A percentile compares a stretch with the other conserved stretches of the same genome.
phyloP scores from a whole-genome alignment of 2,797 vertebrate genomes.

The Ctenopoma kingsleyae region DNA sequence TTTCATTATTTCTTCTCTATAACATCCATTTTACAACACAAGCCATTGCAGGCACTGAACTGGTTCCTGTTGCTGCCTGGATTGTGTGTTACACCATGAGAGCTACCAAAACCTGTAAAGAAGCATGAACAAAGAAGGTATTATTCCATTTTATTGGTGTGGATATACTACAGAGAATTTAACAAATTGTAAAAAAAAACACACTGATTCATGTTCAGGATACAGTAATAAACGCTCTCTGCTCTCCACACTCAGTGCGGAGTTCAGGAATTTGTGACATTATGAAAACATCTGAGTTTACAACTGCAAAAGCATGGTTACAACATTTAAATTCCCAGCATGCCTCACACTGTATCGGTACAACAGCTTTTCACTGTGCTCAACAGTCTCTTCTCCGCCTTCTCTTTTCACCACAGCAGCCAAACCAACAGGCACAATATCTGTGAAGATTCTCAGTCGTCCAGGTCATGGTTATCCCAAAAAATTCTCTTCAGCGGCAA shows the following conservation, averaged over 20 bases:
- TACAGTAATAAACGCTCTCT: neutral
- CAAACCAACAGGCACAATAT: conserved; percentile 49
- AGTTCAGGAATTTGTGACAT: conserved; percentile 48
- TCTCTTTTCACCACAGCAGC: conserved; percentile 53
- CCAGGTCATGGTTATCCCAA: too few relatives aligned
- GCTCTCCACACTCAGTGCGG: conserved; percentile 13
- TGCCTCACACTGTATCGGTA: conserved; percentile 52
- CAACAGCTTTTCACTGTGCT: conserved; percentile 48
- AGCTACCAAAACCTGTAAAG: conserved; percentile 71
- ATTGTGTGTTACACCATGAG: conserved; percentile 54
- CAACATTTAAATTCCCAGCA: conserved; percentile 69
- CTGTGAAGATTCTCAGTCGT: too few relatives aligned
- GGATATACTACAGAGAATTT: conserved; percentile 29
- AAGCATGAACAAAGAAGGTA: conserved; percentile 66
- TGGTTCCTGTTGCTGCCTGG: conserved; percentile 60
- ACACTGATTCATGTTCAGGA: neutral
- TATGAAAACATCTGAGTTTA: conserved; percentile 51
- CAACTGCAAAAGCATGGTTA: conserved; percentile 53
- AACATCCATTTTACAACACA: conserved; percentile 80
- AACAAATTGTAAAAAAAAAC: conserved; percentile 22
- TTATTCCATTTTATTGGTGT: conserved; percentile 45
- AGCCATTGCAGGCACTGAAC: conserved; percentile 74
- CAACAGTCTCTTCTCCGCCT: conserved; percentile 42
- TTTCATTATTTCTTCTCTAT: conserved; percentile 85
- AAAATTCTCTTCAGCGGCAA: too few relatives aligned